Conservation (phyloP, 2,113 vertebrate species). For the Pampusana beccarii region DNA sequence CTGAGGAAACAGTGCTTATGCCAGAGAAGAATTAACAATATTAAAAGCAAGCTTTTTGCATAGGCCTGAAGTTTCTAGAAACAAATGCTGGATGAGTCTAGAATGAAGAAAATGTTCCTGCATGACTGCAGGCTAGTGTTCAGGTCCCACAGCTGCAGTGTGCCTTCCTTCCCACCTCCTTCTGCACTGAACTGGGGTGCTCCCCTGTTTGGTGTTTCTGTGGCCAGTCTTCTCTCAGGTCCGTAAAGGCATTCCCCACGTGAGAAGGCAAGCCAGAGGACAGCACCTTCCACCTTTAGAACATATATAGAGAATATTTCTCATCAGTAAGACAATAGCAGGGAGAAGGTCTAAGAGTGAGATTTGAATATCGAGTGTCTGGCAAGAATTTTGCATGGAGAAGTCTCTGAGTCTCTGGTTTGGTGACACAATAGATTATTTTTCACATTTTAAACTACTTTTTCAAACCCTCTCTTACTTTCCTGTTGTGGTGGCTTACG, state of each 20-base stretch:
- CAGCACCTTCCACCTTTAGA: background rate
- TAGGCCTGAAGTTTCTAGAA: background rate
- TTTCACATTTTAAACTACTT: background rate
- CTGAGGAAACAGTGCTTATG: background rate
- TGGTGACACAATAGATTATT: background rate
- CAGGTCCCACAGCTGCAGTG: background rate
- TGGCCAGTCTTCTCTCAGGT: background rate
- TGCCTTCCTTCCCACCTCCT: background rate
- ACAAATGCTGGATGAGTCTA: background rate
- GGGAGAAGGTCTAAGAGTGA: background rate
- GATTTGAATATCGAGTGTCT: background rate
- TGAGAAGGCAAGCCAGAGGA: background rate
- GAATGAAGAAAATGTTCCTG: background rate
- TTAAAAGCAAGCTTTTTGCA: background rate
- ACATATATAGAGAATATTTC: background rate
- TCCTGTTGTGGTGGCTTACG: background rate
- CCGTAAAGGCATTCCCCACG: background rate
- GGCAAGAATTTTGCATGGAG: background rate
- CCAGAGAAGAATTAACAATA: background rate
- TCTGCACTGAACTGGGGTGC: accelerated
- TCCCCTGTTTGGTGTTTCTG: background rate
- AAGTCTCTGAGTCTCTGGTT: background rate
- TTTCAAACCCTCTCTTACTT: background rate
- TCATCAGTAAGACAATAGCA: background rate
- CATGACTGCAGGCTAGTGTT: background rate